phyloP scores from a whole-genome alignment of 2,113 vertebrate genomes.

The Rostratula benghalensis region DNA sequence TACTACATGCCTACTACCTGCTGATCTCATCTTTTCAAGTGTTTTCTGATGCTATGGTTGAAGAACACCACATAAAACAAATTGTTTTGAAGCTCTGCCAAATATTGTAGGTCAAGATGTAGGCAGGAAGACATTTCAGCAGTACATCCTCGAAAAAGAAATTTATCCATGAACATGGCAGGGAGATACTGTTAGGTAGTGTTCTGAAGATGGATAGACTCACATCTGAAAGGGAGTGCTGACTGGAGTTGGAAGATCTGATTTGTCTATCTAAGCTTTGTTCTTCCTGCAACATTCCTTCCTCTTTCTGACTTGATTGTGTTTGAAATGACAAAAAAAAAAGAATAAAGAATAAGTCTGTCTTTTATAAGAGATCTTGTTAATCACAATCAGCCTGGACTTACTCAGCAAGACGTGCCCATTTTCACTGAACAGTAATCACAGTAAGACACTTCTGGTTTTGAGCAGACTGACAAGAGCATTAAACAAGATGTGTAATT shows the following conservation, averaged over 20 bases:
- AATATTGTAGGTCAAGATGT: constrained; percentile 30
- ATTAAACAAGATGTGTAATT: constrained; percentile 15
- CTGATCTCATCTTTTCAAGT: constrained; percentile 49
- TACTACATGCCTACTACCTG: constrained; percentile 26
- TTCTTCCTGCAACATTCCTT: background rate
- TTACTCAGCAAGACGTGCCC: background rate
- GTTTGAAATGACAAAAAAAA: background rate
- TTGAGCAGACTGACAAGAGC: background rate
- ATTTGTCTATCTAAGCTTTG: background rate
- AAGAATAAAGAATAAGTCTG: background rate
- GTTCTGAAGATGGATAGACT: background rate
- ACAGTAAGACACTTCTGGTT: background rate
- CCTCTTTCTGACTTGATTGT: background rate
- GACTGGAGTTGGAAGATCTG: background rate
- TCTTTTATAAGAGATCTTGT: background rate
- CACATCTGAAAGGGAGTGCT: background rate
- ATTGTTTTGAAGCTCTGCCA: constrained; percentile 61
- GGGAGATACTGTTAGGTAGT: background rate
- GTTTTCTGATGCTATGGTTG: constrained; percentile 36
- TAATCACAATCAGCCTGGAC: background rate
- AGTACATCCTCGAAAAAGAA: constrained; percentile 20
- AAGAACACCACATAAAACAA: constrained; percentile 57
- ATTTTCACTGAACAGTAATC: background rate
- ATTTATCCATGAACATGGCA: background rate
- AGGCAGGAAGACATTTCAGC: background rate